Evolutionary conservation across 2,797 vertebrate species (phyloP), one percentile per base, ranked within the genome.

Genomic region (Argya squamiceps): DNA sequence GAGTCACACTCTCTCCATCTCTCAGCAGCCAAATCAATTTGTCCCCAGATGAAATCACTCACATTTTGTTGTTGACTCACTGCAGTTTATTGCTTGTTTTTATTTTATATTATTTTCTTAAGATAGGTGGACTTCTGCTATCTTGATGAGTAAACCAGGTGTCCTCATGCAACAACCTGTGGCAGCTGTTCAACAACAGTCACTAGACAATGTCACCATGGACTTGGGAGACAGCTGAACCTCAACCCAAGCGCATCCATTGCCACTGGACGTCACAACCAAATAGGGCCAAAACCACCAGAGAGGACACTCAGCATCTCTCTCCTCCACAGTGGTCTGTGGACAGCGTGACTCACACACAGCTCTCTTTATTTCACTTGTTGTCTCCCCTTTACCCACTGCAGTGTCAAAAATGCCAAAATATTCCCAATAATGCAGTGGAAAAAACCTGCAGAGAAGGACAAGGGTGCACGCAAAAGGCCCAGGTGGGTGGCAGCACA

Each of bases 361-460:
- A 7, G 10, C 12, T 24, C 49, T 49, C 58, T 55, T 5, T 27
- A 23, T 75, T 39, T 75, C 49, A 63, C 26, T 55, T 6, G 1
- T 32, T 59, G 9, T 34, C 85, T 83, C 47, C 59, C 52, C 29
- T 93, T 76, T 22, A 68, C 37, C 49, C 58, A 59, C 14, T 8
- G 2, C 29, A 46, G 41, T 0, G 1, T 24, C 29, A 32, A 76
- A 81, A 87, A 67, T 4, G 41, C 29, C 29, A 77, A 59, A 91
- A 87, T 83, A 82, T 76, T 89, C 87, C 87, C 29, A 85, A 16
- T 21, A 91, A 79, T 15, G 9, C 23, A 55, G 64, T 13, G 84
- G 84, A 49, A 91, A 91, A 82, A 85, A 39, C 4, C 49, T 71
- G 46, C 34, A 47, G 69, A 75, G 23, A 80, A 36, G 67, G 41